A percentile compares a stretch with the other conserved stretches of the same genome.
Evolutionary conservation across 2,797 vertebrate genomes (phyloP).

Genomic region (Varecia variegata): DNA sequence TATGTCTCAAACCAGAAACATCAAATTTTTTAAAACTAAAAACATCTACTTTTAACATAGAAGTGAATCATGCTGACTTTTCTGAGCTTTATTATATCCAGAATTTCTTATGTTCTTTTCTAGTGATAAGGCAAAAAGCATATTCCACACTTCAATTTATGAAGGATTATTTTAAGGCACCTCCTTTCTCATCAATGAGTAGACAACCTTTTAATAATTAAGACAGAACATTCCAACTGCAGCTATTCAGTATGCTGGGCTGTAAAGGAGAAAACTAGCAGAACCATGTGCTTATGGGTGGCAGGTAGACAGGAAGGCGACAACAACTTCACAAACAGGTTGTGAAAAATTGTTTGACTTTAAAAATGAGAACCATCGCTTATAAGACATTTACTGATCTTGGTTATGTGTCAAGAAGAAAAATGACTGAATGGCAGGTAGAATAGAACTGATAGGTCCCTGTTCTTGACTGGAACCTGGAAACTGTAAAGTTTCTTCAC

Average conservation of each 20-base stretch:
- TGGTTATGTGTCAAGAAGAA: neutral
- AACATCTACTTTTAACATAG: neutral
- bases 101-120: neutral
- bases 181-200: neutral
- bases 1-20: neutral
- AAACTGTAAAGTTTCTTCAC: neutral
- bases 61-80: neutral
- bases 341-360: neutral
- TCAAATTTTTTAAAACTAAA: neutral
- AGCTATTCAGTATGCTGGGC: neutral
- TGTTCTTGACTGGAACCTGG: neutral
- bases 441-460: neutral
- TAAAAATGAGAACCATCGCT: neutral
- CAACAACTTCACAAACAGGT: accelerated
- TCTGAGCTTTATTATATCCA: neutral
- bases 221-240: neutral
- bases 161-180: neutral
- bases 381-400: neutral
- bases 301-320: neutral
- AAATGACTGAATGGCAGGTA: neutral
- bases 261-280: neutral
- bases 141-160: neutral
- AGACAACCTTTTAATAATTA: neutral
- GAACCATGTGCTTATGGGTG: neutral
- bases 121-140: neutral